Conservation (phyloP, 2,888 invertebrate genomes). For the Drosophila neoperkinsi region DNA sequence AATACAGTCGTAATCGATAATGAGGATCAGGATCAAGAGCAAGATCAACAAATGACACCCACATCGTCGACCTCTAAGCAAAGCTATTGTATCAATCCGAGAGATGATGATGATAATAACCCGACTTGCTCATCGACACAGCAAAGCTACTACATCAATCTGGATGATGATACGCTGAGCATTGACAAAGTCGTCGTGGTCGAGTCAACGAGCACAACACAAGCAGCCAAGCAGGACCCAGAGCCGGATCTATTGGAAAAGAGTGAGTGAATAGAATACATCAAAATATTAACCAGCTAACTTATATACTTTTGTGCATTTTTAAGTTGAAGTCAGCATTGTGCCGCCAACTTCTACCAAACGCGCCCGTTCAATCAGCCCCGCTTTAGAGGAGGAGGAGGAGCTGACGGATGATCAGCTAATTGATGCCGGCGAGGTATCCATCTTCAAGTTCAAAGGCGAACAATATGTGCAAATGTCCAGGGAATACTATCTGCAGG, state of each 20-base stretch:
- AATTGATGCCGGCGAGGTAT: constrained; percentile 65
- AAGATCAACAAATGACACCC: constrained; percentile 13
- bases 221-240: constrained; percentile 2
- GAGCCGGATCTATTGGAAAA: not conserved
- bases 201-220: constrained; percentile 58
- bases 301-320: not conserved
- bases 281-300: not conserved
- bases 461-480: constrained; percentile 85
- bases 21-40: not conserved
- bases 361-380: constrained; percentile 7
- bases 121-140: constrained; percentile 23
- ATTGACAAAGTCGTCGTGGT: constrained; percentile 47
- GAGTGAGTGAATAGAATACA: not conserved
- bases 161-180: constrained; percentile 44
- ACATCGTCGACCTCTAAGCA: constrained; percentile 21
- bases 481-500: constrained; percentile 73
- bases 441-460: constrained; percentile 81
- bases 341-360: constrained; percentile 21
- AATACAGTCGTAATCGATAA: not conserved
- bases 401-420: constrained; percentile 22
- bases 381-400: not conserved
- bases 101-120: not conserved
- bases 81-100: constrained; percentile 34
- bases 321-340: constrained; percentile 36
- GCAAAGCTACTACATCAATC: constrained; percentile 47